Evolutionary conservation across 2,113 vertebrate species (phyloP), one percentile per base, ranked within the genome.

Genomic region (Equus przewalskii): DNA sequence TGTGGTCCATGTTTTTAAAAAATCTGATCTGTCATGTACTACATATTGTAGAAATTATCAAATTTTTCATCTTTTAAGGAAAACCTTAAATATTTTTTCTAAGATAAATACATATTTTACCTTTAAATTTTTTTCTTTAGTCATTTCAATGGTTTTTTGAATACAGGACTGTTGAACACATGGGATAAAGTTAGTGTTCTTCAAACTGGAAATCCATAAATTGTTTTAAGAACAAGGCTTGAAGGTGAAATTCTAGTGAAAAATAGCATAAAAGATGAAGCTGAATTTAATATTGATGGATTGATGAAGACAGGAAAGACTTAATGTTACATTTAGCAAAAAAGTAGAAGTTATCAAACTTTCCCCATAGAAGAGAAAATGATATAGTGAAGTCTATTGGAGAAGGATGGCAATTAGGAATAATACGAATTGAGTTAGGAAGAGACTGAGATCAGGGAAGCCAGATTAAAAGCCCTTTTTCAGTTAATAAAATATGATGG

Each of bases 301-400:
- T 56, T 93, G 19, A 67, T 12, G 30, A 70, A 7, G 18, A 78
- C 3, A 6, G 30, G 11, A 83, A 49, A 51, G 13, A 62, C 41
- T 41, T 83, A 91, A 81, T 62, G 21, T 76, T 64, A 80, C 15
- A 26, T 88, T 96, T 91, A 93, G 26, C 73, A 65, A 56, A 60
- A 86, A 85, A 80, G 14, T 84, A 54, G 67, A 89, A 83, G 62
- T 58, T 51, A 72, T 19, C 33, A 62, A 41, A 36, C 9, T 92
- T 93, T 91, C 67, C 36, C 87, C 30, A 51, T 16, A 41, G 7
- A 96, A 76, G 54, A 76, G 16, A 54, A 87, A 82, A 78, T 62
- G 21, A 89, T 79, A 21, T 51, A 36, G 36, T 93, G 56, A 67
- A 70, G 65, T 41, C 36, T 64, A 3, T 41, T 76, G 14, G n/a